Evolutionary conservation across 1,140 invertebrate genomes (phyloP), one percentile per base, ranked within the genome.

Genomic region (Cydia fagiglandana): DNA sequence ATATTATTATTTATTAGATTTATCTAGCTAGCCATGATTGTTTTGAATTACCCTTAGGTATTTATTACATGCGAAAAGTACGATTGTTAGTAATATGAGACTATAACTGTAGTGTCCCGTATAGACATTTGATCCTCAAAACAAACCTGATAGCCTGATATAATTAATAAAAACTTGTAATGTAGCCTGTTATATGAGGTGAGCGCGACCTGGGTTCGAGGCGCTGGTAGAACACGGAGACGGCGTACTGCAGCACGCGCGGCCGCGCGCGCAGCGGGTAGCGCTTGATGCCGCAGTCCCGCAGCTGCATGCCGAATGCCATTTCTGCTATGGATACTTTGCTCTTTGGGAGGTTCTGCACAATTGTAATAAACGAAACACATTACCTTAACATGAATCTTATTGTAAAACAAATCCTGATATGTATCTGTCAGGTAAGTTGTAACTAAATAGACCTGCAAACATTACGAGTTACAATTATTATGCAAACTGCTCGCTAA

Each of bases 241-340:
- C 94, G 41, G 98, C 97, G 91, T 97, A 99, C 84, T 97, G 97
- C 20, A 99, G 94, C 7, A 98, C 95, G 79, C 98, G 94, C 78
- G 97, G 96, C 12, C 97, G 93, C 66, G 96, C 95, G 15, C 97
- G 94, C 34, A 98, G 91, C 4, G 97, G 97, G 92, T 98, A 97
- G 73, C 96, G 93, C 86, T 98, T 98, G 74, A 99, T 95, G 6
- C 98, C 98, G 0, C 97, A 97, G 86, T 98, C 97, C 84, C 96
- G 95, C 83, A 98, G 95, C 73, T 96, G 96, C 94, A 99, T 95
- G 15, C 98, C 98, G 93, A 99, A 98, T 4, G 98, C 92, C 91
- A 99, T 96, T 93, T 99, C 98, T 24, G 97, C 95, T n/a, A 97
- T 93, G 73, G 96, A 97, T 28, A 96, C 95, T 92, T 97, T 97